Conservation (phyloP, 2,888 invertebrate genomes). For the Patella pellucida region DNA sequence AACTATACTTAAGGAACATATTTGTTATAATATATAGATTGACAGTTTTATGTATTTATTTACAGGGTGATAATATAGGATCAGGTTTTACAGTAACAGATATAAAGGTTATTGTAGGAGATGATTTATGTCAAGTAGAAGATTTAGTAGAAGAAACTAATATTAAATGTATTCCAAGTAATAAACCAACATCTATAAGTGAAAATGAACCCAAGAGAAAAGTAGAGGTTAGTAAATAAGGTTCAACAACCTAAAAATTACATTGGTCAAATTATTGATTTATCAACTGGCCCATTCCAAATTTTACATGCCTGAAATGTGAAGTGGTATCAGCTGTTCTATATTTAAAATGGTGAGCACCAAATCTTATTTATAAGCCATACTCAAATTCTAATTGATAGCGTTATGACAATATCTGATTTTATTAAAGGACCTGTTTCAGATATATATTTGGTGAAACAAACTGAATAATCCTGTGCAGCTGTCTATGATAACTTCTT, state of each 20-base stretch:
- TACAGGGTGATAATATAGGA: slow-evolving; percentile 81
- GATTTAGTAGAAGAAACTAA: slow-evolving; percentile 81
- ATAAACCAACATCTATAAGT: slow-evolving; percentile 30
- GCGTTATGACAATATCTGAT: too few relatives aligned
- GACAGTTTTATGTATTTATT: slow-evolving; percentile 14
- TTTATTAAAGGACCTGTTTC: too few relatives aligned
- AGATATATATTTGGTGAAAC: too few relatives aligned
- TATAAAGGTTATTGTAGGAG: slow-evolving; percentile 70
- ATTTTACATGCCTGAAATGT: slow-evolving; percentile 12
- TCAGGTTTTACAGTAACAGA: slow-evolving; percentile 49
- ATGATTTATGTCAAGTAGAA: slow-evolving; percentile 90
- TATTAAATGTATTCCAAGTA: slow-evolving; percentile 90
- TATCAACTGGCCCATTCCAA: neutral
- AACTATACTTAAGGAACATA: too few relatives aligned
- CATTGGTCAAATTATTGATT: too few relatives aligned
- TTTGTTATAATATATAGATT: too few relatives aligned
- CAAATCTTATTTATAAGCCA: too few relatives aligned
- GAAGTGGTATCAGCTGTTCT: too few relatives aligned
- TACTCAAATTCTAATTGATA: too few relatives aligned
- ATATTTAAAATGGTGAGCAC: too few relatives aligned
- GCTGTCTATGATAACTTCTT: too few relatives aligned
- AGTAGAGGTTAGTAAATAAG: slow-evolving; percentile 29
- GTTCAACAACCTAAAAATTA: neutral
- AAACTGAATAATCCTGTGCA: too few relatives aligned
- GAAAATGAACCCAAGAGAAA: slow-evolving; percentile 22